These are phyloP conservation scores for Cottus gobio DNA, from an alignment of 2,113 vertebrate genomes.

Conservation along the genomic window DNA sequence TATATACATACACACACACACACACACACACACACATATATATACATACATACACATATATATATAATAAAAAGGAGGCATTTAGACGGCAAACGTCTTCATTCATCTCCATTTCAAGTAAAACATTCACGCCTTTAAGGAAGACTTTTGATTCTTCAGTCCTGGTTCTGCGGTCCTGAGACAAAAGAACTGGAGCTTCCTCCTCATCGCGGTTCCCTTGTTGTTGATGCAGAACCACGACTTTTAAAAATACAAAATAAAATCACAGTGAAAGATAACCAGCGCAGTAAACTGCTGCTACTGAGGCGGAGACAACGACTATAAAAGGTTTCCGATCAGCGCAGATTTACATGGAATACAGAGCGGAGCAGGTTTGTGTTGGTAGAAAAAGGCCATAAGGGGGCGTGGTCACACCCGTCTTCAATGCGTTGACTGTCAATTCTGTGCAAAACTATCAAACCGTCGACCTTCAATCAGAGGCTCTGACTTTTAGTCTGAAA, in stretches of 20 bases:
- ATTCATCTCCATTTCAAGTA: neutral
- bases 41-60: no score
- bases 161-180: no score
- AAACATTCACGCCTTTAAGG: neutral
- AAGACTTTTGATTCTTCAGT: neutral
- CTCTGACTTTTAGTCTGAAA: no score
- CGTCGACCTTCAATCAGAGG: no score
- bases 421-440: no score
- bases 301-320: neutral
- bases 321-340: neutral
- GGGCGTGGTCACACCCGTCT: neutral
- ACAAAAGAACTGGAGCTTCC: no score
- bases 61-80: neutral
- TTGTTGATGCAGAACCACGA: conserved; percentile 21
- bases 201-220: no score
- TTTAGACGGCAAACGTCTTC: neutral
- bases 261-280: neutral
- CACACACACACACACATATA: no score
- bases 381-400: neutral
- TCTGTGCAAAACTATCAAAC: no score
- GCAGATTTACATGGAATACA: neutral
- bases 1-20: no score
- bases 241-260: neutral
- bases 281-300: neutral
- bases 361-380: no score